These are phyloP conservation scores for Psephotus haematonotus DNA, from an alignment of 2,113 vertebrate species.

Conservation along the genomic window DNA sequence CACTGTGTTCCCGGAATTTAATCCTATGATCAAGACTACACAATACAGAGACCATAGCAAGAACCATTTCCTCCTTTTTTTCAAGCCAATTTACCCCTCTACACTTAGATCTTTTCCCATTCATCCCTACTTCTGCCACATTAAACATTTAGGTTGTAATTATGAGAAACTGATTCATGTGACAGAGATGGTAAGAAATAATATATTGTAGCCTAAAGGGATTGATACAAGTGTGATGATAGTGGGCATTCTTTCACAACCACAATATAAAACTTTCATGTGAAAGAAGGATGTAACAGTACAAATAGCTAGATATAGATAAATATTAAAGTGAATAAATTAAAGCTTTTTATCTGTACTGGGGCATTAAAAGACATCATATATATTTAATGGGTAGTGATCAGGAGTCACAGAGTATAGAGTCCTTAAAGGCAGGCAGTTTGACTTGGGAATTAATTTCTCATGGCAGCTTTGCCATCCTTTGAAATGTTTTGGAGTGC, in stretches of 20 bases:
- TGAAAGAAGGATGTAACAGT: not conserved
- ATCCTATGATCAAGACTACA: not conserved
- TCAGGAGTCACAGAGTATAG: not conserved
- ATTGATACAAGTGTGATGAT: not conserved
- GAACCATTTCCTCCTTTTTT: not conserved
- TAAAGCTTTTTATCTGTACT: not conserved
- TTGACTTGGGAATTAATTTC: not conserved
- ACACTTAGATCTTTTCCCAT: not conserved
- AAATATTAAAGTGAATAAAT: not conserved
- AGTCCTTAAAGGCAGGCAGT: not conserved
- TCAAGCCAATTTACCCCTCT: not conserved
- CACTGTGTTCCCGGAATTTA: not conserved
- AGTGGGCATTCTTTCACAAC: not conserved
- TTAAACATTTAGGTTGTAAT: conserved; percentile 49
- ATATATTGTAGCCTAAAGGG: not conserved
- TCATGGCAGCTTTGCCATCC: not conserved
- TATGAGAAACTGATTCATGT: conserved; percentile 20
- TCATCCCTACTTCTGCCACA: conserved; percentile 1
- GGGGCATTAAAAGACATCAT: not conserved
- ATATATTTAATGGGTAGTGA: not conserved
- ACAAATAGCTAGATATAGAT: not conserved
- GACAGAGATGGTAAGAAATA: conserved; percentile 1
- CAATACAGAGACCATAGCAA: not conserved
- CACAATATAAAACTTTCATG: not conserved
- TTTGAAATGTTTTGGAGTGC: not conserved